Conservation (phyloP, 2,888 invertebrate genomes). For the Punctoribates punctum region DNA sequence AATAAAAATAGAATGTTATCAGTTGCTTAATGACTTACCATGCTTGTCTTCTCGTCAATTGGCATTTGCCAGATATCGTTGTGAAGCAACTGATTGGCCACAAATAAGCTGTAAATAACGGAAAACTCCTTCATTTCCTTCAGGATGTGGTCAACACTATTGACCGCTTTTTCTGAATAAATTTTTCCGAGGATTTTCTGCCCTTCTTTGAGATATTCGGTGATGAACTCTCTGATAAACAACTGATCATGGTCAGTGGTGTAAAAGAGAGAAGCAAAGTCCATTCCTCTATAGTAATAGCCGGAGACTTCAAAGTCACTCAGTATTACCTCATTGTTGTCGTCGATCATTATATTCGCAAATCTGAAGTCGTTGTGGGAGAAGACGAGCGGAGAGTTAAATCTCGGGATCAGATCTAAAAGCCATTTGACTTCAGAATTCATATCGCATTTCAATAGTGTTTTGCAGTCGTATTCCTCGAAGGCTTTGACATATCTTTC, state of each 20-base stretch:
- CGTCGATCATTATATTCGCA: constrained; percentile 12
- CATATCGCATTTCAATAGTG: constrained; percentile 26
- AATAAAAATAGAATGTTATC: too few relatives aligned
- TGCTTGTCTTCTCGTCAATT: too few relatives aligned
- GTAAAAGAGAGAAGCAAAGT: background rate
- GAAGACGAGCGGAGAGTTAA: constrained; percentile 16
- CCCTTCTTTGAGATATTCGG: background rate
- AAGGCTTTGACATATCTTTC: background rate
- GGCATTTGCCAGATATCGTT: too few relatives aligned
- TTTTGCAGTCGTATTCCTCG: constrained; percentile 23
- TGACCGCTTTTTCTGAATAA: too few relatives aligned
- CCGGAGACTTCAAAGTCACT: constrained; percentile 32
- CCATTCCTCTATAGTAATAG: constrained; percentile 25
- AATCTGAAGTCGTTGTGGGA: constrained; percentile 27
- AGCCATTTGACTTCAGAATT: constrained; percentile 34
- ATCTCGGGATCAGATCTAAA: background rate
- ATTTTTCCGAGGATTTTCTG: too few relatives aligned
- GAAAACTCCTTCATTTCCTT: too few relatives aligned
- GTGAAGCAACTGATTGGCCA: too few relatives aligned
- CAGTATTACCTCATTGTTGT: background rate
- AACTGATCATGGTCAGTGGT: background rate
- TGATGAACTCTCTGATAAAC: background rate
- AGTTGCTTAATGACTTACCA: too few relatives aligned
- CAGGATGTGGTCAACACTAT: too few relatives aligned
- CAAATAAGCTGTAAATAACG: too few relatives aligned